Conservation (phyloP, 2,888 invertebrate genomes). For the Priocnemis perturbator region DNA sequence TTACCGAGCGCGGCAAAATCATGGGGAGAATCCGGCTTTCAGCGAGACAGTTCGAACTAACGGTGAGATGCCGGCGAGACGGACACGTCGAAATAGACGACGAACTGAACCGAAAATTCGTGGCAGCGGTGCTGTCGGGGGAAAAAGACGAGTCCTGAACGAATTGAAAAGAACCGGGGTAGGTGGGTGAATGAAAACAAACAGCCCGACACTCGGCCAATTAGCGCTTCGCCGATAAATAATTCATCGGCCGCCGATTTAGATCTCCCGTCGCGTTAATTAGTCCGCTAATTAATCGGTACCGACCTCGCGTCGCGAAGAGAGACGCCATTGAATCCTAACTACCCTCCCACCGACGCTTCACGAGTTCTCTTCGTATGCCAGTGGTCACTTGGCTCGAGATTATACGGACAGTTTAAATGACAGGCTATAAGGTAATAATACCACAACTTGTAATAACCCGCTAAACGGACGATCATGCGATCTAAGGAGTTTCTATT, state of each 20-base stretch:
- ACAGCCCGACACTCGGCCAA: conserved; percentile 46
- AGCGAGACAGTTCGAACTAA: conserved; percentile 6
- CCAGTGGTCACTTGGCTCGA: not conserved
- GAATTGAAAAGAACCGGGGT: not conserved
- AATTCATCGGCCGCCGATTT: conserved; percentile 52
- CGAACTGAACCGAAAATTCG: not conserved
- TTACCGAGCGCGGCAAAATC: too few relatives aligned
- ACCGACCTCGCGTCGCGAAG: conserved; percentile 35
- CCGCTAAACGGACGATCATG: too few relatives aligned
- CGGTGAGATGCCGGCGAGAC: conserved; percentile 4
- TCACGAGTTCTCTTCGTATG: not conserved
- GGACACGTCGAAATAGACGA: not conserved
- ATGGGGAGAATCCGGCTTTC: too few relatives aligned
- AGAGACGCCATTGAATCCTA: conserved; percentile 8
- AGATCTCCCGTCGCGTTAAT: conserved; percentile 46
- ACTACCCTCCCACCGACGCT: not conserved
- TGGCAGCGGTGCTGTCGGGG: not conserved
- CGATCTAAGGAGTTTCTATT: too few relatives aligned
- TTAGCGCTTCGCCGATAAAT: conserved; percentile 60
- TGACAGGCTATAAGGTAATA: not conserved
- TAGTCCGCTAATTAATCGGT: conserved; percentile 58
- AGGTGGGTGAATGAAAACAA: conserved; percentile 1
- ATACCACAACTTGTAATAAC: not conserved
- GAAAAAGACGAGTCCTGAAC: too few relatives aligned
- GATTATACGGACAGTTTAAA: not conserved